phyloP scores from a whole-genome alignment of 2,888 invertebrate genomes.

The Epiblema foenella region DNA sequence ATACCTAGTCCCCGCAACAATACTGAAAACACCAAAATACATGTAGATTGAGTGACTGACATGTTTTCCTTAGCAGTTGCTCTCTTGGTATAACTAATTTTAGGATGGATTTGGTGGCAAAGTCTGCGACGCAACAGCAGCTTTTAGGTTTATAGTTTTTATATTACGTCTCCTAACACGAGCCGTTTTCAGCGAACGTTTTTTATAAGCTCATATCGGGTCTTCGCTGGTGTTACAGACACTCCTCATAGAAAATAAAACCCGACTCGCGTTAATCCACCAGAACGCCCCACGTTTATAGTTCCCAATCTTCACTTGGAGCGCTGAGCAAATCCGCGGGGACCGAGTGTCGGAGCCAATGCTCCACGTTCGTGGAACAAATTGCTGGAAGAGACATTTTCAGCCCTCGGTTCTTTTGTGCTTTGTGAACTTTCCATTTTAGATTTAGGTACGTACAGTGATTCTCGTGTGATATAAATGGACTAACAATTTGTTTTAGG shows the following conservation, averaged over 20 bases:
- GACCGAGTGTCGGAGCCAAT: slow-evolving; percentile 45
- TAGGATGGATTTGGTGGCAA: background rate
- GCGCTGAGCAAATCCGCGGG: slow-evolving; percentile 60
- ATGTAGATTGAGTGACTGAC: background rate
- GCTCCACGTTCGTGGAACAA: slow-evolving; percentile 33
- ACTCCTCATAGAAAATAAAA: slow-evolving; percentile 50
- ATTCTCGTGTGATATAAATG: background rate
- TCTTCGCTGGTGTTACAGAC: slow-evolving; percentile 38
- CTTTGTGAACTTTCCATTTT: slow-evolving; percentile 12
- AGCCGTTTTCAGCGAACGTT: slow-evolving; percentile 5
- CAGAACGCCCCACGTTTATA: slow-evolving; percentile 61
- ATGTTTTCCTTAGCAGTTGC: too few species aligned
- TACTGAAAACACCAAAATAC: background rate
- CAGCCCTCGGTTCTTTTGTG: slow-evolving; percentile 21
- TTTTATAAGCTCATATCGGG: slow-evolving; percentile 5
- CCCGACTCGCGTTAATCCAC: slow-evolving; percentile 51
- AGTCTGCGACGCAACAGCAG: background rate
- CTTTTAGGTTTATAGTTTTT: background rate
- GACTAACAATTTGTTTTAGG: background rate
- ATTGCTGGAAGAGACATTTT: slow-evolving; percentile 43
- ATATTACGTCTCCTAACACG: background rate
- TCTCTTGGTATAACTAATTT: background rate
- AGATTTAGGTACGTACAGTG: slow-evolving; percentile 1
- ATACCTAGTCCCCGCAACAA: background rate
- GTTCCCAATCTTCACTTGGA: slow-evolving; percentile 64